These are phyloP conservation scores for Siniperca obscura DNA, from an alignment of 2,797 vertebrate genomes.

Conservation along the genomic window DNA sequence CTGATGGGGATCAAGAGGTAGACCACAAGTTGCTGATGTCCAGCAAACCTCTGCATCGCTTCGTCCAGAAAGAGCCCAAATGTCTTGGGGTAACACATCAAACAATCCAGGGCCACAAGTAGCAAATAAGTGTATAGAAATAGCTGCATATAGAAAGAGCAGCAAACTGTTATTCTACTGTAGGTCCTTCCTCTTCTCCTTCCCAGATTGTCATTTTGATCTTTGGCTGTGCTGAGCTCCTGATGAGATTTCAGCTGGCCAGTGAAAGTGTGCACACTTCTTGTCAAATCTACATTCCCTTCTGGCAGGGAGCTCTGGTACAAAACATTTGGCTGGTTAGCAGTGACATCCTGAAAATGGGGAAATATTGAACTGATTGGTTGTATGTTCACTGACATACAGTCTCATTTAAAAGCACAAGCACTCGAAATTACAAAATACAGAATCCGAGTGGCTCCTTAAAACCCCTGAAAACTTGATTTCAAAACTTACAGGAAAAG, in stretches of 20 bases:
- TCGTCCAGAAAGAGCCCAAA: slow-evolving; percentile 67
- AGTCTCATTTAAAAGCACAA: not conserved
- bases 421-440: not conserved
- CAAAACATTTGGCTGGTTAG: not conserved
- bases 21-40: slow-evolving; percentile 3
- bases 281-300: slow-evolving; percentile 41
- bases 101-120: not conserved
- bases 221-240: slow-evolving; percentile 73
- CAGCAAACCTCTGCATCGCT: slow-evolving; percentile 78
- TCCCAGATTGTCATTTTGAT: slow-evolving; percentile 72
- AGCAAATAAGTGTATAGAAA: not conserved
- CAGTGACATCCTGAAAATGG: not conserved
- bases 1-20: not conserved
- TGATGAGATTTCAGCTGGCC: slow-evolving; percentile 68
- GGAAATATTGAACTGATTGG: not conserved
- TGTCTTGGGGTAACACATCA: slow-evolving; percentile 71
- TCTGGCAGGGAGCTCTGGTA: slow-evolving; percentile 79
- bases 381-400: not conserved
- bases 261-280: rapidly evolving
- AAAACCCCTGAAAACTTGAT: not conserved
- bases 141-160: not conserved
- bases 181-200: not conserved
- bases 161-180: not conserved
- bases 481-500: not conserved
- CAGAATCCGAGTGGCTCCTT: not conserved